Conservation (phyloP, 2,888 invertebrate species). For the Andrena camellia region DNA sequence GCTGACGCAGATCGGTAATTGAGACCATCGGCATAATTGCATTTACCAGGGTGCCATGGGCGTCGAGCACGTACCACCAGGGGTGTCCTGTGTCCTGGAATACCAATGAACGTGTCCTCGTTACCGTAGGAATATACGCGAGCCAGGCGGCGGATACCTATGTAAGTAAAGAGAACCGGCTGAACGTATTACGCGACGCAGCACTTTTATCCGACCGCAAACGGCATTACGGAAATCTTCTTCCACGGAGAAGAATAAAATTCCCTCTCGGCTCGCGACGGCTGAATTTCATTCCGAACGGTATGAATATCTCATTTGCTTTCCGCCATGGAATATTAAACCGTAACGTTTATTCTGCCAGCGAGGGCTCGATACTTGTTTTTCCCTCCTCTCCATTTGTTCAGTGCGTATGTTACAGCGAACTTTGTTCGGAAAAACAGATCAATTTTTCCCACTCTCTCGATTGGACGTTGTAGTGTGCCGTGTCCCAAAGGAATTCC, state of each 20-base stretch:
- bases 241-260: slow-evolving; percentile 42
- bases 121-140: slow-evolving; percentile 62
- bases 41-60: slow-evolving; percentile 69
- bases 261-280: slow-evolving; percentile 21
- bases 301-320: slow-evolving; percentile 49
- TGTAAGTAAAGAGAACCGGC: slow-evolving; percentile 50
- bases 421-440: too few relatives aligned
- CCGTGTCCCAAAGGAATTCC: too few relatives aligned
- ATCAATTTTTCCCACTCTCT: too few relatives aligned
- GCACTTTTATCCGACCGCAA: slow-evolving; percentile 57
- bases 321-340: slow-evolving; percentile 13
- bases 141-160: slow-evolving; percentile 41
- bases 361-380: background rate
- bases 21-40: slow-evolving; percentile 80
- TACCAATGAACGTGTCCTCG: slow-evolving; percentile 78
- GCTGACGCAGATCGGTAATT: slow-evolving; percentile 79
- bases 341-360: slow-evolving; percentile 6
- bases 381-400: background rate
- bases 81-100: slow-evolving; percentile 70
- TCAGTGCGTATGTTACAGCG: background rate
- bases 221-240: slow-evolving; percentile 56
- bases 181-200: slow-evolving; percentile 60
- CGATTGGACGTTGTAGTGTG: too few relatives aligned
- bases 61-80: slow-evolving; percentile 74
- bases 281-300: slow-evolving; percentile 48